Evolutionary conservation across 1,140 invertebrate genomes (phyloP), one percentile per base, ranked within the genome.

Genomic region (Brachionus koreanus): DNA sequence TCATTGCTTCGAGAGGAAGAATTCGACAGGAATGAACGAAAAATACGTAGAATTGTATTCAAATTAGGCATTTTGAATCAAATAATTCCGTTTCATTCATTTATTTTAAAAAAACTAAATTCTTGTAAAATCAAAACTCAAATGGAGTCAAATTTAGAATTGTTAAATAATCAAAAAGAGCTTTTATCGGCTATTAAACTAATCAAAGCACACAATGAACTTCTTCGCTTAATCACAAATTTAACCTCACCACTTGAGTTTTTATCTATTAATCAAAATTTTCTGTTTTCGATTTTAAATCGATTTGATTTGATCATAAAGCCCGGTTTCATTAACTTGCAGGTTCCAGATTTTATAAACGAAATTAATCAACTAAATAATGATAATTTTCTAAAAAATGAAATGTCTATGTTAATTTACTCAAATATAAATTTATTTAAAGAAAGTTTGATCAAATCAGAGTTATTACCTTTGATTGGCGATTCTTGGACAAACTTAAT

Each of bases 231-330:
- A 29, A 39, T 79, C 4, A 52, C 35, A 1, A 52, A 79, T 19
- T 79, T 79, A 25, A 79, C 76, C 13, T 61, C 76, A 25, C 76
- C 76, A 37, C 23, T 23, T 1, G 76, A 79, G 35, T 57, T 79
- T 39, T 61, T 79, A 4, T 61, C 16, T 13, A 19, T 79, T 6
- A 79, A 79, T 37, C 76, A 79, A 16, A 61, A 61, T 23, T 35
- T 79, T 13, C 19, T 79, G 12, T 61, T 61, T 23, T 6, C 43
- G 23, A 74, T 74, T 25, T 46, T 74, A 3, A 10, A 74, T n/a
- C 19, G 42, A 0, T 74, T 74, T 29, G 69, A 74, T 13, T 25
- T 74, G 10, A 46, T 74, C 5, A 39, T 74, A 4, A 74, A 46
- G 43, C 23, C 39, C 6, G 33, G 25, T 12, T 43, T 19, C 12